Percentiles rank a stretch among this genome's conserved stretches.
These are phyloP conservation scores for Goniozus legneri DNA, from an alignment of 1,140 invertebrate genomes.

Conservation along the genomic window DNA sequence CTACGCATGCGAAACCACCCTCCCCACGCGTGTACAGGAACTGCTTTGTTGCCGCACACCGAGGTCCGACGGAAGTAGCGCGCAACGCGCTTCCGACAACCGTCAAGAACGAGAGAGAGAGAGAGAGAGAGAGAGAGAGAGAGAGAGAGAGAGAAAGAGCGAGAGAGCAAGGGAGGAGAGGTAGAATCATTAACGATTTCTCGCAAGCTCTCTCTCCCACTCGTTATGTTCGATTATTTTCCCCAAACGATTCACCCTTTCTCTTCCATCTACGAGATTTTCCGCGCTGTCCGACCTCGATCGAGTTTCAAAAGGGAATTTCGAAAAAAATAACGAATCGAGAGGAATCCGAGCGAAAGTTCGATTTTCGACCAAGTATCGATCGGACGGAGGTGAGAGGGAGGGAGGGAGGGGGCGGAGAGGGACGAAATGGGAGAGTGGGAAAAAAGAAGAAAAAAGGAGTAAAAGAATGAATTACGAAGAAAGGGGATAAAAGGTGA, in stretches of 20 bases:
- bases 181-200: too few species aligned
- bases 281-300: too few species aligned
- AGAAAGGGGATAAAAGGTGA: slow-evolving; percentile 19
- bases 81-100: slow-evolving; percentile 34
- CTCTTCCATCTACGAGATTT: too few species aligned
- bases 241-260: too few species aligned
- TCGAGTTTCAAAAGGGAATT: too few species aligned
- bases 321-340: too few species aligned
- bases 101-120: slow-evolving; percentile 13
- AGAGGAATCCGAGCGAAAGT: too few species aligned
- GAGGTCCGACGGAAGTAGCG: slow-evolving; percentile 34
- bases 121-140: slow-evolving; percentile 8
- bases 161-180: slow-evolving; percentile 7
- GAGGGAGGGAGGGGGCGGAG: too few species aligned
- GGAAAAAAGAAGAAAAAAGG: slow-evolving; percentile 16
- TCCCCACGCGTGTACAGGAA: slow-evolving; percentile 34
- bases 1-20: slow-evolving; percentile 20
- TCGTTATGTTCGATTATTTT: too few species aligned
- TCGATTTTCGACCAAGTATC: too few species aligned
- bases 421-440: slow-evolving; percentile 16
- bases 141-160: slow-evolving; percentile 14
- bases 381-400: neutral
- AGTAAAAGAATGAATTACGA: slow-evolving; percentile 14
- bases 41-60: slow-evolving; percentile 38
- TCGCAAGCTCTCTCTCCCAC: too few species aligned